phyloP scores from a whole-genome alignment of 2,797 vertebrate species.

The Trachurus trachurus region DNA sequence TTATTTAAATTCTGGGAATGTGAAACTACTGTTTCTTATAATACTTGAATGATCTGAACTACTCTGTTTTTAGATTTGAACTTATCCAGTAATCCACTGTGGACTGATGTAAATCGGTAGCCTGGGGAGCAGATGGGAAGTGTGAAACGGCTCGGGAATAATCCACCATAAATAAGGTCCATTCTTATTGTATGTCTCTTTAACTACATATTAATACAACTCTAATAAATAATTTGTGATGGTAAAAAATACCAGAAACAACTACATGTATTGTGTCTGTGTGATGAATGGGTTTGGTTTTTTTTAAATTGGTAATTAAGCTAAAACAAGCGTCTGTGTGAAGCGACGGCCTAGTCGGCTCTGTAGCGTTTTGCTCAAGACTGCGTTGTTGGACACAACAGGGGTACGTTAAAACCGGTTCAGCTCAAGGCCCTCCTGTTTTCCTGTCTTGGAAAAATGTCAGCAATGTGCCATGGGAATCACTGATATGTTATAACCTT shows the following conservation, averaged over 20 bases:
- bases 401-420: conserved; percentile 59
- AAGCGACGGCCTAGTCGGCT: conserved; percentile 15
- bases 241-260: background rate
- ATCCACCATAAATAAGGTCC: background rate
- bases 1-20: conserved; percentile 2
- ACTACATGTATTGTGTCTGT: background rate
- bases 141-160: background rate
- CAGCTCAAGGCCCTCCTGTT: conserved; percentile 67
- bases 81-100: background rate
- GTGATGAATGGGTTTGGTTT: background rate
- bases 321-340: background rate
- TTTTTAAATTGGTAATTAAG: background rate
- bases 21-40: background rate
- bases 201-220: background rate
- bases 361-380: background rate
- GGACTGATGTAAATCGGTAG: background rate
- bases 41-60: background rate
- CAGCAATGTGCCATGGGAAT: conserved; percentile 66
- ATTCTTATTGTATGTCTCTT: conserved; percentile 1
- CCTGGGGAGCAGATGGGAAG: background rate
- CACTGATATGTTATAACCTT: conserved; percentile 69
- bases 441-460: conserved; percentile 74
- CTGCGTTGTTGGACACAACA: conserved; percentile 20
- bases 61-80: background rate
- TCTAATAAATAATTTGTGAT: conserved; percentile 30